Evolutionary conservation across 2,113 vertebrate genomes (phyloP), one percentile per base, ranked within the genome.

Genomic region (Procavia capensis): DNA sequence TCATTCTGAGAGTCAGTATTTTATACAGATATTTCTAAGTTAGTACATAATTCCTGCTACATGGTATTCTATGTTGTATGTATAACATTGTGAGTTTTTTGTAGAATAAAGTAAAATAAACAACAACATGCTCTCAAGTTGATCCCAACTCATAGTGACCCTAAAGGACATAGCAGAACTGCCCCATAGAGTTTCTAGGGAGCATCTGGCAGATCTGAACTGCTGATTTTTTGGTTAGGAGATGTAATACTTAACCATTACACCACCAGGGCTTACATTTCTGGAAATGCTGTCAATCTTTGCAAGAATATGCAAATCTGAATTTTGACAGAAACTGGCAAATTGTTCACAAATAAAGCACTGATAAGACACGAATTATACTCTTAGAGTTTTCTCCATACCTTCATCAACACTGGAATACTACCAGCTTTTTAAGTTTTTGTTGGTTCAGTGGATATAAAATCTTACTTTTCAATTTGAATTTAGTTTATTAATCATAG

Each of bases 261-360:
- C n/a, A n/a, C n/a, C n/a, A n/a, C n/a, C n/a, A n/a, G n/a, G n/a
- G n/a, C n/a, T n/a, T n/a, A n/a, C n/a, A 1, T 85, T 92, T 83
- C 90, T 74, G 10, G 25, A 90, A 95, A 76, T 83, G 11, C 7
- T 14, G 81, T 63, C 64, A 66, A 57, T 25, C 63, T 8, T 76
- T 72, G 47, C 90, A 83, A 87, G 36, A n/a, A 13, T 63, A 29
- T 16, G 63, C 1, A 74, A 39, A 39, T 95, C 85, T 64, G 61
- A 17, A 68, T 78, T 85, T 83, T 95, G 13, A 81, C 50, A 90
- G 45, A 24, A 57, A 79, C 45, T 85, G 36, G 4, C 36, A 91
- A 83, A 19, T 66, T 88, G 78, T 81, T 54, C 47, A 39, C 79
- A 91, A 93, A 80, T 47, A 75, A 86, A 93, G 6, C 36, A 64